Evolutionary conservation across 2,797 vertebrate genomes (phyloP), one percentile per base, ranked within the genome.

Genomic region (Microcaecilia unicolor): DNA sequence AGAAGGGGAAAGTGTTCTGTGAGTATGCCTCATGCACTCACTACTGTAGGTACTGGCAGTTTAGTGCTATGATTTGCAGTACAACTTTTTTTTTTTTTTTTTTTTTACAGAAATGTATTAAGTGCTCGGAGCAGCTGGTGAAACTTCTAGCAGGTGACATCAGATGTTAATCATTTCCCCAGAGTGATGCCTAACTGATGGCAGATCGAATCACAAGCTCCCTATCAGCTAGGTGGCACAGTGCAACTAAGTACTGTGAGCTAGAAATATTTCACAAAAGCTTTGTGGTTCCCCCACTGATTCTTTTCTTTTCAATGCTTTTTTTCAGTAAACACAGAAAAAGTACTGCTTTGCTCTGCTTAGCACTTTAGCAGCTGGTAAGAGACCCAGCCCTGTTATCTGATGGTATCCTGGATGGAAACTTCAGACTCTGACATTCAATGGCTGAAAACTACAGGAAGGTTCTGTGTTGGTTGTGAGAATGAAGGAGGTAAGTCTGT

Each of bases 161-260:
- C 51, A 34, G 46, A 44, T 59, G 58, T 68, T 83, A 80, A 76
- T 79, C 7, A 76, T 80, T 78, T 76, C 52, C 66, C 29, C 22
- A 37, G 40, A 1, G 6, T 39, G 19, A 35, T 42, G 34, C 24
- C 52, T 64, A 61, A 53, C 48, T 58, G 48, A 45, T 50, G 25
- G 19, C 40, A 40, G 31, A 48, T 49, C 15, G 33, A 64, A 45
- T 52, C 55, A 63, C 45, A 60, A 48, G 67, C 52, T 74, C 34
- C 44, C 64, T 43, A 39, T 64, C 15, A 27, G 28, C 52, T 62
- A 45, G 51, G 45, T 54, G 46, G 59, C 46, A 50, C 5, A 28
- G 24, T 46, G 17, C 50, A 51, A 53, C 13, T 46, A 28, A n/a
- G n/a, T n/a, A n/a, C n/a, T n/a, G n/a, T n/a, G 25, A 59, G 18